These are phyloP conservation scores for Sepiola atlantica DNA, from an alignment of 2,888 invertebrate genomes.

Conservation along the genomic window DNA sequence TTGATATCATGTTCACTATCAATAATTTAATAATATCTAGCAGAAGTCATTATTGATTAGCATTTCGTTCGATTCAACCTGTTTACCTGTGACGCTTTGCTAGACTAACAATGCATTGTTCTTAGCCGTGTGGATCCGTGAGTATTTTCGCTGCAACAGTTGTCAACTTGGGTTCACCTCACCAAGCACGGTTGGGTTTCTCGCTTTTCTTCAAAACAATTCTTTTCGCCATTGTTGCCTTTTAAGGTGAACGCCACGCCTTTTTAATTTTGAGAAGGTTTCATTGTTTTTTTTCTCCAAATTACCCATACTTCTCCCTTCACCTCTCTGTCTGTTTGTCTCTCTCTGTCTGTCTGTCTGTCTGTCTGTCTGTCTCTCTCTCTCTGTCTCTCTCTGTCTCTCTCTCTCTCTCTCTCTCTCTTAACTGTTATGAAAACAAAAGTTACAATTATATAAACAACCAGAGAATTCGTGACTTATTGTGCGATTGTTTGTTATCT, in stretches of 20 bases:
- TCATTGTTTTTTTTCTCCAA: neutral
- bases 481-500: neutral
- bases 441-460: neutral
- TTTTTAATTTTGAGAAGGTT: neutral
- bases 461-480: neutral
- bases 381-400: neutral
- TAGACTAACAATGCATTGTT: neutral
- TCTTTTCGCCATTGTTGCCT: neutral
- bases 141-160: no score
- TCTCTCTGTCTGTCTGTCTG: slow-evolving; percentile 38
- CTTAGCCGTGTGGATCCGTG: no score
- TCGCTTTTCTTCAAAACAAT: neutral
- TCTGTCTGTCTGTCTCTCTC: neutral
- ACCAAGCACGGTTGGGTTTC: neutral
- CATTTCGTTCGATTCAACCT: no score
- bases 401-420: slow-evolving; percentile 15
- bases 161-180: no score
- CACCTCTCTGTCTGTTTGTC: no score
- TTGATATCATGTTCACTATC: no score
- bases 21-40: no score
- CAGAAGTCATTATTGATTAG: no score
- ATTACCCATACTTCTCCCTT: no score
- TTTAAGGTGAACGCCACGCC: slow-evolving; percentile 32
- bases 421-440: neutral
- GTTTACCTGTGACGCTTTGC: no score